Base-by-base conservation (phyloP, 2,113 vertebrate species). In the Muscicapa adusta region DNA sequence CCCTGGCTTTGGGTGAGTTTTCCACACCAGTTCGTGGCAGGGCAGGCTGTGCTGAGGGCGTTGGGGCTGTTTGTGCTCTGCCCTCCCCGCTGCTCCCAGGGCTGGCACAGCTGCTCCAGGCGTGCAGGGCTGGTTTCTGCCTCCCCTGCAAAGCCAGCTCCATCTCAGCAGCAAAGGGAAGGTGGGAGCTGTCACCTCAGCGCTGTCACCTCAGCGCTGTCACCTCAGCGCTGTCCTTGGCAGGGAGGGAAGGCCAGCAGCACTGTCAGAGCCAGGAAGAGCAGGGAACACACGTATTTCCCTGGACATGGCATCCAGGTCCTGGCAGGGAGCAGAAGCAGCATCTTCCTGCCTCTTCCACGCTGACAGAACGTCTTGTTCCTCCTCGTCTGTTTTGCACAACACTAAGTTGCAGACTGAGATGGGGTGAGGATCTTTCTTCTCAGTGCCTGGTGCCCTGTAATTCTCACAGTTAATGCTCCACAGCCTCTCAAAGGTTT, bases 211-310 rank as follows among this genome's bases (percentile, higher is more conserved):
- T 47, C 43, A 19, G 43, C 43, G 5, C 18, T 45, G 43, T 45
- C 43, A 45, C 43, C 84, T 16, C 6, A 31, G 60, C 6, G 5
- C 3, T 2, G 75, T 61, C 63, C 79, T 70, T 62, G 76, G 86
- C 95, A 71, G 62, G 73, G 58, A 7, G 5, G 26, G 51, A 40
- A 70, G 91, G 86, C 88, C 81, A 72, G 7, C n/a, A 38, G 0
- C 57, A 1, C 43, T 0, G 0, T 28, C 84, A 82, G 81, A 13
- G 66, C 85, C 88, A 45, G 88, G 88, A 94, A 93, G 57, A 3
- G n/a, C 65, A 40, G 54, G 91, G 92, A 75, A 91, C 85, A 72
- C 61, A 50, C 50, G 71, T 36, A 93, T 88, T 96, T 94, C 85
- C 90, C 90, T 76, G 81, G 78, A 75, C 57, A 8, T 48, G 61